Evolutionary conservation across 1,140 invertebrate species (phyloP).

Genomic region (Camponotus floridanus): DNA sequence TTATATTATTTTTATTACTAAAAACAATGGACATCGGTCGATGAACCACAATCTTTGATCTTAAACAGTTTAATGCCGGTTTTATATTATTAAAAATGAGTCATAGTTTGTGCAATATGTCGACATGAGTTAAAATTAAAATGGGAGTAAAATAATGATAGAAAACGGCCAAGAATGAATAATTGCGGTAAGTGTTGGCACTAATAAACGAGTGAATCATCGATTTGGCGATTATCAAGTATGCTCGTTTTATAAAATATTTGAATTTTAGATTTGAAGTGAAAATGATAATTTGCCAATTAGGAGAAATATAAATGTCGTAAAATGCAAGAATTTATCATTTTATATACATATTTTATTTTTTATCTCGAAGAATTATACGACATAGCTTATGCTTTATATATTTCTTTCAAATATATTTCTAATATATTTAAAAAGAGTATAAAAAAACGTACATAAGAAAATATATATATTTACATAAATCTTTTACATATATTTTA

Average conservation of each 20-base stretch:
- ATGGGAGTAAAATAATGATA: slow-evolving; percentile 28
- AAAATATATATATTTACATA: neutral
- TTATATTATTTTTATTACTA: slow-evolving; percentile 1
- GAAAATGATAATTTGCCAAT: neutral
- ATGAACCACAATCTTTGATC: neutral
- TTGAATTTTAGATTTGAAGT: neutral
- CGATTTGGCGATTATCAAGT: slow-evolving; percentile 16
- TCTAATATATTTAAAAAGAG: neutral
- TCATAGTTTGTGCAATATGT: slow-evolving; percentile 32
- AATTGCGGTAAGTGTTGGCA: slow-evolving; percentile 43
- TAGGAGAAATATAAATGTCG: neutral
- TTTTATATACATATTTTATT: neutral
- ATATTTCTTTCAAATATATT: neutral
- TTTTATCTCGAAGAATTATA: neutral
- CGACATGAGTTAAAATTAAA: slow-evolving; percentile 26
- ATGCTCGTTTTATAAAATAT: slow-evolving; percentile 2
- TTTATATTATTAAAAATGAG: slow-evolving; percentile 21
- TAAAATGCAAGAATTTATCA: neutral
- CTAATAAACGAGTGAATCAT: slow-evolving; percentile 33
- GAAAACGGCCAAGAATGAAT: slow-evolving; percentile 13
- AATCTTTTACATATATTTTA: neutral
- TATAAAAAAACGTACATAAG: too few relatives aligned
- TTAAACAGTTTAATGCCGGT: neutral
- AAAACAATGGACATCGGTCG: neutral
- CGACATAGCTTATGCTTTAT: neutral